These are phyloP conservation scores for Romanogobio albipinnatus DNA, from an alignment of 2,113 vertebrate genomes.

Conservation along the genomic window DNA sequence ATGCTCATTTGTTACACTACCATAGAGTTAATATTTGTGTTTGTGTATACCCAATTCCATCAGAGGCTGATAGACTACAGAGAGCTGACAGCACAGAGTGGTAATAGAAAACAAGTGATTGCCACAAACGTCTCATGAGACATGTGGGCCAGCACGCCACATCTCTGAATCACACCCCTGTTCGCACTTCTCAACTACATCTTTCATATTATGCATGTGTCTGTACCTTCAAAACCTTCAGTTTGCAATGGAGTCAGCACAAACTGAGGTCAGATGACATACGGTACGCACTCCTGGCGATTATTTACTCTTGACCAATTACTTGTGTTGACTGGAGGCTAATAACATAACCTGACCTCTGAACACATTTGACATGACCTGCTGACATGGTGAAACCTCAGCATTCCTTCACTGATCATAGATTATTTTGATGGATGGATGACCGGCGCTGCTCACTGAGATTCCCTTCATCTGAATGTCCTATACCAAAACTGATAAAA, in stretches of 20 bases:
- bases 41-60: conserved; percentile 20
- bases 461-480: background rate
- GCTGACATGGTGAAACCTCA: conserved; percentile 36
- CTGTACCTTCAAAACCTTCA: background rate
- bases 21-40: background rate
- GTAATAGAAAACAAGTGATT: conserved; percentile 57
- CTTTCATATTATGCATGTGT: conserved; percentile 11
- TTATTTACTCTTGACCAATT: conserved; percentile 71
- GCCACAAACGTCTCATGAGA: conserved; percentile 40
- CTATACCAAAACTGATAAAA: background rate
- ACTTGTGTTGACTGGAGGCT: conserved; percentile 67
- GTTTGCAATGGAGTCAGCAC: conserved; percentile 30
- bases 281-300: conserved; percentile 41
- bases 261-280: conserved; percentile 61
- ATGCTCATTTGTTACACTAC: background rate
- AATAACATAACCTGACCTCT: conserved; percentile 71
- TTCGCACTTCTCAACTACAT: background rate
- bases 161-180: conserved; percentile 1
- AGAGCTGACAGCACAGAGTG: conserved; percentile 19
- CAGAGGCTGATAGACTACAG: background rate
- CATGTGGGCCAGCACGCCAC: conserved; percentile 26
- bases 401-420: conserved; percentile 27
- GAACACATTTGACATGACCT: conserved; percentile 62
- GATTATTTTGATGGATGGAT: conserved; percentile 49
- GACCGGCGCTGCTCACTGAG: background rate